Percentiles rank a stretch among this genome's conserved stretches.
phyloP scores from a whole-genome alignment of 2,113 vertebrate genomes.

The Bostrychus sinensis region DNA sequence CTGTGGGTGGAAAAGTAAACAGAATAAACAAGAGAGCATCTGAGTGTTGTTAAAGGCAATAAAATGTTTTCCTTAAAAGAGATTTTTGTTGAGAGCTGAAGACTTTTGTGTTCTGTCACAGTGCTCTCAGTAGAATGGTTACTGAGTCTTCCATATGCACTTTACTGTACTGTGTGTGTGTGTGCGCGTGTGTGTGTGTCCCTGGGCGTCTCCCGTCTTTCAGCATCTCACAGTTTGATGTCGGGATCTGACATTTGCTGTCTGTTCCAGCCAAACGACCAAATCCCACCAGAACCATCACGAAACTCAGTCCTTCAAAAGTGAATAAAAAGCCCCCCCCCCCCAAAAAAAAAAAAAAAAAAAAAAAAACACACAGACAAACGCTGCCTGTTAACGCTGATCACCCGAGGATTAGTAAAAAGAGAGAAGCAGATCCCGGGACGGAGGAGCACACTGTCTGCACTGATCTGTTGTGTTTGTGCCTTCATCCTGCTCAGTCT shows the following conservation, averaged over 20 bases:
- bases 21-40: constrained; percentile 15
- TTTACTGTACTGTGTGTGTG: constrained; percentile 3
- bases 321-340: constrained; percentile 3
- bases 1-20: constrained; percentile 11
- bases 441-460: constrained; percentile 1
- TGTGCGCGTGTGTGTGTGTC: constrained; percentile 28
- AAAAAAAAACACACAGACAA: constrained; percentile 5
- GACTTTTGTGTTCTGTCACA: constrained; percentile 6
- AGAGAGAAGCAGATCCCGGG: constrained; percentile 22
- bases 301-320: constrained; percentile 42
- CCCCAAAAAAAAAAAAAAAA: constrained; percentile 35
- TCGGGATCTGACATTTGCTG: constrained; percentile 59
- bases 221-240: constrained; percentile 54
- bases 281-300: constrained; percentile 48
- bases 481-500: constrained; percentile 1
- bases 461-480: constrained; percentile 1
- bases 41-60: constrained; percentile 1
- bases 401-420: constrained; percentile 30
- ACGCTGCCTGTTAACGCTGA: constrained; percentile 22
- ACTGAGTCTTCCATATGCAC: not conserved
- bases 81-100: constrained; percentile 18
- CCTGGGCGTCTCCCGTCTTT: constrained; percentile 41
- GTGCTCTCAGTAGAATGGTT: constrained; percentile 3
- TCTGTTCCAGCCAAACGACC: constrained; percentile 41
- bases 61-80: constrained; percentile 15